Base-by-base conservation (phyloP, 2,888 invertebrate genomes). In the Cryptus viduatorius region DNA sequence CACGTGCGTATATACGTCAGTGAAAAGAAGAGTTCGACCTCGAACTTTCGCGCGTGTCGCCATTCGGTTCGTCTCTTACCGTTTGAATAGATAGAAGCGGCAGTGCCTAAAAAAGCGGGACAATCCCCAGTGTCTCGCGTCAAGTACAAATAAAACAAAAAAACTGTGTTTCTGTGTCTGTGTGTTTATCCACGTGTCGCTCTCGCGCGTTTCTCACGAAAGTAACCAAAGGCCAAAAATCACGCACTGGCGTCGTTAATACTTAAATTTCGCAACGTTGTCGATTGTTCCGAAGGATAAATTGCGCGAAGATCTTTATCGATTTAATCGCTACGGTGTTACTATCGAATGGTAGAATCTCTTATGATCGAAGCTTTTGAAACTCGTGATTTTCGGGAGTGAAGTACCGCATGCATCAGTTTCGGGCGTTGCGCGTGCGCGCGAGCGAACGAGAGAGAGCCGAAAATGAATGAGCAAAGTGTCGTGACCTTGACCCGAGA, bases 401-500 rank as follows among this genome's bases (percentile, higher is more conserved):
- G n/a, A n/a, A 50, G 50, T 56, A 56, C 56, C 56, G 56, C 56
- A 48, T 48, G 46, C 46, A 10, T 56, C 24, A 24, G 56, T 12
- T 56, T 12, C 10, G 10, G 1, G 4, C 56, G 56, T 19, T 24
- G 56, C 56, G 56, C 19, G 19, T 24, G 56, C 56, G 56, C 19
- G 19, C 16, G 76, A 46, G 69, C 24, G 65, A 53, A 31, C 59
- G 75, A 75, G 16, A 31, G 69, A 75, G 73, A 81, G 75, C 75
- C 78, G 78, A 71, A 67, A 81, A 82, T 82, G 79, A 72, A 82
- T 84, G 79, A 69, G 64, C 82, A 82, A 76, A 75, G 79, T 84
- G 81, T 79, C 84, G 76, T 79, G 71, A 77, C 78, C 77, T 87
- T 84, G 86, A 86, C 88, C 85, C 64, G 68, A 61, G 80, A 77